A percentile compares a stretch with the other conserved stretches of the same genome.
Evolutionary conservation across 1,140 invertebrate species (phyloP).

Genomic region (Hyles euphorbiae): DNA sequence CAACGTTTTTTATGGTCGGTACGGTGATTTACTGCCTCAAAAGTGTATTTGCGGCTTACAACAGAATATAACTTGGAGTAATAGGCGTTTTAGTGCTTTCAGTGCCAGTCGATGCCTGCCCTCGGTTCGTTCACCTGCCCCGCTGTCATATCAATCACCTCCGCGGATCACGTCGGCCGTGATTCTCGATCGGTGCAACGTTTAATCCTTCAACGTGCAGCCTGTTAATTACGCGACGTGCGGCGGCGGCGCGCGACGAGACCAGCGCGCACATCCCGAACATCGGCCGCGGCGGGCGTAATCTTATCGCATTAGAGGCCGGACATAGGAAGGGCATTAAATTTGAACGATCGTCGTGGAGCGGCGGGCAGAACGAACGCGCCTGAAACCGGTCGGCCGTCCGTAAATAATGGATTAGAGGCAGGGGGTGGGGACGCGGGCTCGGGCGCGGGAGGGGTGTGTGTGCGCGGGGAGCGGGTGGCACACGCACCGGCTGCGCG

Average conservation of each 20-base stretch:
- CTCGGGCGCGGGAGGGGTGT: background rate
- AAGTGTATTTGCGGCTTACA: conserved; percentile 50
- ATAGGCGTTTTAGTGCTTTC: conserved; percentile 52
- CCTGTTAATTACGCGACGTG: conserved; percentile 16
- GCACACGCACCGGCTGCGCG: conserved; percentile 46
- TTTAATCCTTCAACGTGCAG: conserved; percentile 1
- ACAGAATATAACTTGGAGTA: conserved; percentile 48
- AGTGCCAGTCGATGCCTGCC: conserved; percentile 44
- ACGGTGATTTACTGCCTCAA: conserved; percentile 51
- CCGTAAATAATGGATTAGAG: conserved; percentile 75
- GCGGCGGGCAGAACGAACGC: conserved; percentile 61
- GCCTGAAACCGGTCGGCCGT: conserved; percentile 71
- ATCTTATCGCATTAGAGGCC: conserved; percentile 72
- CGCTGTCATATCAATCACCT: conserved; percentile 43
- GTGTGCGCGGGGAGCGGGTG: conserved; percentile 27
- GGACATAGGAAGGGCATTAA: conserved; percentile 74
- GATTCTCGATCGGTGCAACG: conserved; percentile 13
- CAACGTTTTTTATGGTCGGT: conserved; percentile 36
- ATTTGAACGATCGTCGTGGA: conserved; percentile 69
- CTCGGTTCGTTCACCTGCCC: conserved; percentile 45
- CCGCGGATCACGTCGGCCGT: conserved; percentile 25
- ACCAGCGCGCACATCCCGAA: conserved; percentile 29
- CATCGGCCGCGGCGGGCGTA: conserved; percentile 40
- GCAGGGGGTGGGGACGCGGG: conserved; percentile 30
- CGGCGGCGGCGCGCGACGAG: conserved; percentile 7